Base-by-base conservation (phyloP, 2,797 vertebrate species). In the Fistularia tabacaria region DNA sequence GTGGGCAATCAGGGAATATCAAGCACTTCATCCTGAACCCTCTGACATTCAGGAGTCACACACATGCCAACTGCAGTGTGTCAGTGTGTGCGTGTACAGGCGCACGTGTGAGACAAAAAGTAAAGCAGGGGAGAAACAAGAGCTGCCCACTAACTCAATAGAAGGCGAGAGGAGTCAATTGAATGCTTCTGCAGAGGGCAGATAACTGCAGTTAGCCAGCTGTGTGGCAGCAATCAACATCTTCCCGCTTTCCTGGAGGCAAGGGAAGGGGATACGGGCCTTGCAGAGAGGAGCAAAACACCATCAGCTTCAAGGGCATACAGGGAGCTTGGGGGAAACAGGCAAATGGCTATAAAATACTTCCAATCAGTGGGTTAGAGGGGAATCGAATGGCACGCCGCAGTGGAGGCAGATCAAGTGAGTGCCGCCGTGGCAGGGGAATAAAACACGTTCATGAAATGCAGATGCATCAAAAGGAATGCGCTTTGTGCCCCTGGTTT, bases 151-250 rank as follows among this genome's bases (percentile, higher is more conserved):
- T 84, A 89, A 89, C 84, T 84, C 77, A 69, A 87, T 86, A 85
- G 66, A 87, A 79, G 75, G 75, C 55, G 62, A 86, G 80, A 85
- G 63, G 76, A 86, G 86, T 87, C 81, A 82, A 85, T 90, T 89
- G 83, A 66, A 81, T 72, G 71, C 74, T 72, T 76, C 60, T 84
- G 85, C 83, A 87, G 85, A 88, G 79, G 77, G 79, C 77, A 84
- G 79, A 77, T 82, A 75, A 79, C 77, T 79, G 78, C 74, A 79
- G 79, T 85, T 80, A 73, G 72, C 58, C 57, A 38, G 64, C 56
- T 62, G 49, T 54, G 59, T 69, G 76, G 69, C 73, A 56, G 75
- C 60, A 8, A 59, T 80, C 73, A 71, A 64, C 75, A 74, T 74
- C 68, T 66, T 79, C 61, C 53, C 67, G 55, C 55, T 65, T 62